Evolutionary conservation across 2,888 invertebrate genomes (phyloP).

Genomic region (Pyrrhia umbra): DNA sequence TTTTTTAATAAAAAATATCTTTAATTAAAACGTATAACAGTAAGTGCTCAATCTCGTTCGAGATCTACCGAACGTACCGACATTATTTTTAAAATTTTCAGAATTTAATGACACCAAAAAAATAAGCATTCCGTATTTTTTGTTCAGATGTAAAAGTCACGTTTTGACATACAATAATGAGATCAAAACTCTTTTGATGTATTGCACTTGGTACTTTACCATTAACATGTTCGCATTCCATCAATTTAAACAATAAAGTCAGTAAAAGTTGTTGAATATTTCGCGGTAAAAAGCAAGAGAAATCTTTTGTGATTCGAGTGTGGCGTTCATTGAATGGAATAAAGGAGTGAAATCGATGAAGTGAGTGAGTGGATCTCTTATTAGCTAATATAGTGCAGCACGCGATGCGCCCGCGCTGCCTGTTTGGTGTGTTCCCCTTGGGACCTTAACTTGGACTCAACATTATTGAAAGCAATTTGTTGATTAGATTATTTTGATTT

Average conservation of each 20-base stretch:
- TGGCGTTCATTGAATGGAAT: slow-evolving; percentile 70
- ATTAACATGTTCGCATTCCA: slow-evolving; percentile 47
- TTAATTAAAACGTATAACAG: slow-evolving; percentile 1
- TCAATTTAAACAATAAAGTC: slow-evolving; percentile 41
- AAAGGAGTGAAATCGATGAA: slow-evolving; percentile 76
- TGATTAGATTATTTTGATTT: no score
- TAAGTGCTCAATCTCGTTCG: slow-evolving; percentile 29
- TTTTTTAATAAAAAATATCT: slow-evolving; percentile 1
- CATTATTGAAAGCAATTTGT: no score
- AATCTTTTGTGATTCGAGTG: slow-evolving; percentile 50
- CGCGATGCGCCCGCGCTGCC: slow-evolving; percentile 70
- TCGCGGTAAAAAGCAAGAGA: slow-evolving; percentile 42
- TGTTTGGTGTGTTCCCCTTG: slow-evolving; percentile 50
- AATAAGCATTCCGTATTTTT: slow-evolving; percentile 25
- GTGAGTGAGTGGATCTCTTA: slow-evolving; percentile 70
- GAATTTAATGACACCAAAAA: slow-evolving; percentile 54
- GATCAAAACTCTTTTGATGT: slow-evolving; percentile 50
- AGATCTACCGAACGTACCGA: slow-evolving; percentile 41
- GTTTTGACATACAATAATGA: slow-evolving; percentile 53
- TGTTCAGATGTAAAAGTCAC: slow-evolving; percentile 56
- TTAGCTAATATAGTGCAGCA: slow-evolving; percentile 78
- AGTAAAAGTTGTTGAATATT: slow-evolving; percentile 32
- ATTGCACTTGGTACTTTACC: slow-evolving; percentile 38
- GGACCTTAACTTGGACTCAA: no score
- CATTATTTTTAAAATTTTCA: slow-evolving; percentile 40